Conservation (phyloP, 2,113 vertebrate species). For the Zosterops borbonicus region DNA sequence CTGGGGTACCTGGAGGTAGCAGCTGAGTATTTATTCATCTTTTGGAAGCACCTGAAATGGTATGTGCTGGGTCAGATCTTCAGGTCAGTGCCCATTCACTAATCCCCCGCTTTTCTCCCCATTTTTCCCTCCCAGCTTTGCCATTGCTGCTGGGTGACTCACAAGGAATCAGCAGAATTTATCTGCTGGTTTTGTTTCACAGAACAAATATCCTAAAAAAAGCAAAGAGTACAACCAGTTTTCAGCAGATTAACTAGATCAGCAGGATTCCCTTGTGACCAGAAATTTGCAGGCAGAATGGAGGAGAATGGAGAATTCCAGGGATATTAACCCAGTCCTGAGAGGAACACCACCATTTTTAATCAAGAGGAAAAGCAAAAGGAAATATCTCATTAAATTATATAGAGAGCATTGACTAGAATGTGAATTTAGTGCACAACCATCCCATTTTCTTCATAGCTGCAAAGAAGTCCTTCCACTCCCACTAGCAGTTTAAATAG, state of each 20-base stretch:
- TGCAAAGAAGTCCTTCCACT: neutral
- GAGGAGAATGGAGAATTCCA: neutral
- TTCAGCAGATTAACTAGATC: neutral
- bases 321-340: neutral
- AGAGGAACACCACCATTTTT: neutral
- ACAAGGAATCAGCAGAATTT: neutral
- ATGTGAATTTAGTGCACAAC: neutral
- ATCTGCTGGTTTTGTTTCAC: neutral
- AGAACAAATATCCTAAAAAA: neutral
- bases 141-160: neutral
- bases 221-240: neutral
- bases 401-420: neutral
- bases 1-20: neutral
- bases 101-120: fast-evolving
- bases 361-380: neutral
- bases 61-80: neutral
- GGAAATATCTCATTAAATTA: neutral
- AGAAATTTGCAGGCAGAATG: neutral
- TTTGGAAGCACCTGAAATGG: neutral
- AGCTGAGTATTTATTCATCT: fast-evolving
- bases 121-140: neutral
- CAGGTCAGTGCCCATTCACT: neutral
- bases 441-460: neutral
- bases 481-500: neutral
- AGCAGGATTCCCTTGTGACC: neutral